These are phyloP conservation scores for Spatulosminthurus flaviceps DNA, from an alignment of 2,888 invertebrate genomes.

Conservation along the genomic window DNA sequence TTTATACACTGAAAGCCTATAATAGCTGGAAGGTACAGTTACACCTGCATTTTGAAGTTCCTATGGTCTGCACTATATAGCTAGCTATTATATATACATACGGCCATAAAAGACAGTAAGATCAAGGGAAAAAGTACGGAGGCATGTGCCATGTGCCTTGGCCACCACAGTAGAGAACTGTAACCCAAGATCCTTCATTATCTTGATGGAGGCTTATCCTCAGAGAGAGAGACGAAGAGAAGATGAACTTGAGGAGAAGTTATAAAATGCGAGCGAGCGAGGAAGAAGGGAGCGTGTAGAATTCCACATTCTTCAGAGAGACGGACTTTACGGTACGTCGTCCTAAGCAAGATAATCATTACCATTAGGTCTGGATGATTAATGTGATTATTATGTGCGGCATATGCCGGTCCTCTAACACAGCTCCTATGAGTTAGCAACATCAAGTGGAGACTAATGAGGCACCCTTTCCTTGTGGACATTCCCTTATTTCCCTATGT, in stretches of 20 bases:
- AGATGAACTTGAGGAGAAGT: not conserved
- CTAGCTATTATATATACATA: not conserved
- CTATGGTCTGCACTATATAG: too few species aligned
- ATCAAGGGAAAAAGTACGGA: not conserved
- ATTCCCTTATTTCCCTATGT: too few species aligned
- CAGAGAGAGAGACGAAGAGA: not conserved
- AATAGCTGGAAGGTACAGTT: too few species aligned
- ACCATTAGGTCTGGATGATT: constrained; percentile 18
- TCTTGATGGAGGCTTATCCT: not conserved
- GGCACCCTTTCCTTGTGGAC: not conserved
- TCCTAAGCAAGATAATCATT: not conserved
- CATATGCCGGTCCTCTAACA: not conserved
- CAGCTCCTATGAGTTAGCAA: constrained; percentile 1
- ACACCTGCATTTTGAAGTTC: too few species aligned
- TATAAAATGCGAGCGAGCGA: constrained; percentile 1
- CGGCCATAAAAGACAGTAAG: too few species aligned
- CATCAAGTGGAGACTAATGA: constrained; percentile 10
- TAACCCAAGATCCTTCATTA: not conserved
- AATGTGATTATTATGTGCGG: constrained; percentile 18
- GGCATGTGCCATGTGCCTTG: not conserved
- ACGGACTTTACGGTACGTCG: constrained; percentile 1
- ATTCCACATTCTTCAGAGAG: not conserved
- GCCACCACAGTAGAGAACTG: not conserved
- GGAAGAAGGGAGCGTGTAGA: not conserved
- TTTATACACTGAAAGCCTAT: too few species aligned